These are phyloP conservation scores for Drosophila eohydei DNA, from an alignment of 2,888 invertebrate genomes.

Conservation along the genomic window DNA sequence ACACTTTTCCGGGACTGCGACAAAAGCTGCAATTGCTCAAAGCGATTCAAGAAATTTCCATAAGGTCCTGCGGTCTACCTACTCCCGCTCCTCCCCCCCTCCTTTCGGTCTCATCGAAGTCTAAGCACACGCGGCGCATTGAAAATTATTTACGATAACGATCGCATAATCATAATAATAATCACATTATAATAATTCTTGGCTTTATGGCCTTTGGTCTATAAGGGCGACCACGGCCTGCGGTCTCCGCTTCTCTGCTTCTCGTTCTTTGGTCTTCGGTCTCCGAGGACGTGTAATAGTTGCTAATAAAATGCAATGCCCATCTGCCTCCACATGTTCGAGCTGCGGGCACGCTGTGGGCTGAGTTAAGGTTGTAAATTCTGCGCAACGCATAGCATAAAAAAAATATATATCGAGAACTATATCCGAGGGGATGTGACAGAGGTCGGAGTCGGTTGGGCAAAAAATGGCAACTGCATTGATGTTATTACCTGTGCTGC, in stretches of 20 bases:
- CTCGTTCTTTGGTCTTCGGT: conserved; percentile 10
- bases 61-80: conserved; percentile 46
- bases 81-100: neutral
- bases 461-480: conserved; percentile 81
- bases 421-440: neutral
- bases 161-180: conserved; percentile 82
- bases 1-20: conserved; percentile 40
- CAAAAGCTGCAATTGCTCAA: conserved; percentile 58
- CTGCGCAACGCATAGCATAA: conserved; percentile 35
- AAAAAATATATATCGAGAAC: conserved; percentile 24
- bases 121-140: conserved; percentile 75
- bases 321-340: conserved; percentile 44
- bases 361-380: conserved; percentile 37
- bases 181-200: conserved; percentile 82
- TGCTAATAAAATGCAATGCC: conserved; percentile 81
- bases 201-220: conserved; percentile 69
- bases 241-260: neutral
- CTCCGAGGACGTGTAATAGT: conserved; percentile 73
- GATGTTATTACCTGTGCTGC: conserved; percentile 80
- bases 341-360: conserved; percentile 1
- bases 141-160: conserved; percentile 82
- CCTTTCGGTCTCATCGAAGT: conserved; percentile 51
- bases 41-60: conserved; percentile 62
- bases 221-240: conserved; percentile 16
- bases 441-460: neutral